Evolutionary conservation across 2,888 invertebrate species (phyloP).

Genomic region (Agrotis exclamationis): DNA sequence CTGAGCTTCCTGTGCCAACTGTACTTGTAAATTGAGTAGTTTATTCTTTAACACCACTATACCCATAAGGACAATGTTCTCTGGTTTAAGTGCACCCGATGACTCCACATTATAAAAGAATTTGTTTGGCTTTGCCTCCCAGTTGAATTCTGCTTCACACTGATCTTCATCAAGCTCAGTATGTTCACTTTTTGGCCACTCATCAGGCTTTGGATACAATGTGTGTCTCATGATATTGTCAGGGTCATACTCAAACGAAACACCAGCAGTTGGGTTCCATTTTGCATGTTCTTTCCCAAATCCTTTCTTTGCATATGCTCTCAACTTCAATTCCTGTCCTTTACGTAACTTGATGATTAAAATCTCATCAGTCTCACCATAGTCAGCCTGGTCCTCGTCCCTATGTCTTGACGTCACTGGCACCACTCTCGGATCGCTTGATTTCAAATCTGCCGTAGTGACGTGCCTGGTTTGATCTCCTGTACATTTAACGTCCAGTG

Average conservation of each 20-base stretch:
- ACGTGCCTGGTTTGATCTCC: slow-evolving; percentile 99
- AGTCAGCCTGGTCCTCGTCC: slow-evolving; percentile 98
- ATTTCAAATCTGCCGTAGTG: slow-evolving; percentile 98
- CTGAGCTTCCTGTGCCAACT: slow-evolving; percentile 96
- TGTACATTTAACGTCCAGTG: slow-evolving; percentile 98
- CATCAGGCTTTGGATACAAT: slow-evolving; percentile 98
- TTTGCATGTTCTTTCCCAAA: slow-evolving; percentile 99
- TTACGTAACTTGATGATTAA: slow-evolving; percentile 94
- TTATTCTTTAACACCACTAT: slow-evolving; percentile 98
- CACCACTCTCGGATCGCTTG: slow-evolving; percentile 97
- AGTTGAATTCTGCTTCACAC: slow-evolving; percentile 98
- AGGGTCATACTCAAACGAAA: slow-evolving; percentile 99
- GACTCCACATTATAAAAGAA: slow-evolving; percentile 99
- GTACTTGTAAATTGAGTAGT: slow-evolving; percentile 98
- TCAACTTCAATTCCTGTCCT: slow-evolving; percentile 97
- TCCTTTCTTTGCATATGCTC: slow-evolving; percentile 99
- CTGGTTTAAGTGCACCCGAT: slow-evolving; percentile 98
- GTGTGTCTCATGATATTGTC: slow-evolving; percentile 99
- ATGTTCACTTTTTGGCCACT: slow-evolving; percentile 99
- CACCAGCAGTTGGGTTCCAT: slow-evolving; percentile 99
- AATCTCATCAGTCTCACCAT: slow-evolving; percentile 98
- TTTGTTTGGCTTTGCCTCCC: slow-evolving; percentile 98
- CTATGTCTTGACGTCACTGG: slow-evolving; percentile 98
- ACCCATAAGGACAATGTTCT: slow-evolving; percentile 99
- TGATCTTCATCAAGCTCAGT: slow-evolving; percentile 98